Evolutionary conservation across 2,888 invertebrate species (phyloP), one percentile per base, ranked within the genome.

Genomic region (Nudaria mundana): DNA sequence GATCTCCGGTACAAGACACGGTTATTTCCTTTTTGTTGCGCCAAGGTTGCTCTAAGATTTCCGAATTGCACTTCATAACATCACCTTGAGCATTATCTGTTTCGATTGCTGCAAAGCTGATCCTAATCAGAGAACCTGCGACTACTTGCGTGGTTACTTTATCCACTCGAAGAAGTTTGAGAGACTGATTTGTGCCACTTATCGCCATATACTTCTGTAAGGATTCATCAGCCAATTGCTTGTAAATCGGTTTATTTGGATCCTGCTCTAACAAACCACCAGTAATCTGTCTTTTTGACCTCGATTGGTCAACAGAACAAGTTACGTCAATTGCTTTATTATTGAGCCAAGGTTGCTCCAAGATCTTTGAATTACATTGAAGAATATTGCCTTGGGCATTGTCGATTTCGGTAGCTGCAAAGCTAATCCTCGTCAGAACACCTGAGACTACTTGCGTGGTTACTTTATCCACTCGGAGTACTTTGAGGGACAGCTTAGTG

Each of bases 11-110:
- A 12, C 33, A 34, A 3, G 16, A 16, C 10, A 34, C 33, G 0
- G 7, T 5, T 3, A 36, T 36, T 0, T 36, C 29, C 15, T 36
- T 64, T 3, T 49, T 48, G 0, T 63, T 55, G 0, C 44, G 8
- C 71, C 67, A 68, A 2, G 46, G 5, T 26, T 47, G 48, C 22
- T 66, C 65, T 53, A 48, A 68, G 22, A 71, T 40, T 26, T 56
- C 20, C 1, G 74, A 65, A 11, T 53, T 36, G 39, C 73, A 75
- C 12, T 30, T 48, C 6, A 62, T 37, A 1, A 44, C n/a, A 5
- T 20, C 20, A 3, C 28, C 13, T 1, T 0, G 4, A 1, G 7
- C 3, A 15, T 32, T 12, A 30, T 30, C 39, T n/a, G 8, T n/a
- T 2, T 47, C 40, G 3, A 30, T 33, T 4, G 52, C 52, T 0